Evolutionary conservation across 2,888 invertebrate genomes (phyloP).

Genomic region (Nemapogon koenigi): DNA sequence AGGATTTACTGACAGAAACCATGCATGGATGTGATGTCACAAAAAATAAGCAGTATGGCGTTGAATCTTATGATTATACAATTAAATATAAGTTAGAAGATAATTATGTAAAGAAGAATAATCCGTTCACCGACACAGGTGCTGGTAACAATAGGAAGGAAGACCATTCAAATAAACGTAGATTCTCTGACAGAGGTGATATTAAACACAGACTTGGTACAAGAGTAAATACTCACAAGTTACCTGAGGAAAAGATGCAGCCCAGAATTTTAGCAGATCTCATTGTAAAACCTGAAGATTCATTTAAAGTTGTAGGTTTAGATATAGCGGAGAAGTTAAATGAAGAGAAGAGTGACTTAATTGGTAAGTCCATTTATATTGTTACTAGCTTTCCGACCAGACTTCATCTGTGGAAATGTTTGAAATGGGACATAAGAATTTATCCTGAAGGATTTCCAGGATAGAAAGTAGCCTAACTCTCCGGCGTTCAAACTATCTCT

Average conservation of each 20-base stretch:
- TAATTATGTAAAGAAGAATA: constrained; percentile 42
- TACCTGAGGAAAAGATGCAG: constrained; percentile 56
- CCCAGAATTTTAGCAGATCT: constrained; percentile 68
- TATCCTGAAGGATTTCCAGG: too few relatives aligned
- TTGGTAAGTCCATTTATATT: constrained; percentile 62
- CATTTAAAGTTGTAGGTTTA: constrained; percentile 66
- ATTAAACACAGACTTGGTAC: constrained; percentile 63
- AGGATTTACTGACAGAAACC: constrained; percentile 80
- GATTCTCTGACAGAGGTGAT: constrained; percentile 64
- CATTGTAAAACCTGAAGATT: constrained; percentile 47
- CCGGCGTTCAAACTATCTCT: too few relatives aligned
- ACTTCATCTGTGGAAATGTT: too few relatives aligned
- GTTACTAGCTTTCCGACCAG: too few relatives aligned
- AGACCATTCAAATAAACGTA: constrained; percentile 60
- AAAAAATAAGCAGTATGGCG: constrained; percentile 68
- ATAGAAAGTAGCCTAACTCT: too few relatives aligned
- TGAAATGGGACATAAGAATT: too few relatives aligned
- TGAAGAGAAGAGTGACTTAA: constrained; percentile 76
- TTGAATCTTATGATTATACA: constrained; percentile 80
- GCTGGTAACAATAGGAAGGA: constrained; percentile 27
- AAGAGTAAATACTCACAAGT: constrained; percentile 43
- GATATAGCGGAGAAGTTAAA: constrained; percentile 77
- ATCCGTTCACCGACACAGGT: constrained; percentile 34
- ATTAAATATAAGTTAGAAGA: constrained; percentile 68
- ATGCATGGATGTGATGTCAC: constrained; percentile 81